Evolutionary conservation across 2,888 invertebrate genomes (phyloP).

Genomic region (Nomada ferruginata): DNA sequence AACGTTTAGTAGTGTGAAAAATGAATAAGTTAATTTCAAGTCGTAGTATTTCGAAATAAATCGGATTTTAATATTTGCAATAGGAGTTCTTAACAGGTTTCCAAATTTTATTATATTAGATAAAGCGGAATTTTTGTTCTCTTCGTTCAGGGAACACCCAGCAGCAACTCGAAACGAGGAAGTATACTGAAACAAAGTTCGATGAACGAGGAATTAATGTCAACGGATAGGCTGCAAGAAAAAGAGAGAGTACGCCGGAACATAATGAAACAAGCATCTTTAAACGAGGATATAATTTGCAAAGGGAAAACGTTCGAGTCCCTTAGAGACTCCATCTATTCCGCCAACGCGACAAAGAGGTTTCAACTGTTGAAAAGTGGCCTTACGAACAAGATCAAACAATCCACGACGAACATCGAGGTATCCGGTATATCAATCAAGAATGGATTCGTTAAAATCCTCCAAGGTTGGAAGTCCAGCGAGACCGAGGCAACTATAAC

Average conservation of each 20-base stretch:
- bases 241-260: constrained; percentile 93
- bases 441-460: constrained; percentile 92
- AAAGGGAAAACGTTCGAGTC: constrained; percentile 89
- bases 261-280: constrained; percentile 94
- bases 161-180: constrained; percentile 81
- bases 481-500: constrained; percentile 70
- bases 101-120: no score
- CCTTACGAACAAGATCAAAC: constrained; percentile 93
- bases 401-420: constrained; percentile 93
- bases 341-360: constrained; percentile 89
- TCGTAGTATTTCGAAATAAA: no score
- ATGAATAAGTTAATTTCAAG: not conserved
- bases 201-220: constrained; percentile 95
- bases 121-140: not conserved
- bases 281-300: constrained; percentile 94
- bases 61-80: no score
- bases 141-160: constrained; percentile 21
- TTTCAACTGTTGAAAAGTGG: constrained; percentile 92
- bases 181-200: constrained; percentile 93
- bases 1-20: no score
- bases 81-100: no score
- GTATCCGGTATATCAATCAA: constrained; percentile 89
- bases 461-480: constrained; percentile 86
- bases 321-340: constrained; percentile 90
- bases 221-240: constrained; percentile 92